Base-by-base conservation (phyloP, 2,113 vertebrate species). In the Thalassoma bifasciatum region DNA sequence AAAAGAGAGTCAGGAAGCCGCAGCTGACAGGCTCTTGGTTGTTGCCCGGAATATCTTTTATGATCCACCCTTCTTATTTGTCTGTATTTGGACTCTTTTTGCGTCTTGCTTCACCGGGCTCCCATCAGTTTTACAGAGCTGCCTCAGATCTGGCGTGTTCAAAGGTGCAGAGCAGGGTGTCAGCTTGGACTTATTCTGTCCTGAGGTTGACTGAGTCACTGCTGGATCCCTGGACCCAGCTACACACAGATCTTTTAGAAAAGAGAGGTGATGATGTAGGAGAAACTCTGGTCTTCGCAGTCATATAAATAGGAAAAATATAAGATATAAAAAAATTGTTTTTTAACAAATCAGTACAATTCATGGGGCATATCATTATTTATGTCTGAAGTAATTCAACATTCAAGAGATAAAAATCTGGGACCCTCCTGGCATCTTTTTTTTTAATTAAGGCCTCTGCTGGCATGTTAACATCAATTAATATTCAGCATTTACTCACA, bases 21-120 rank as follows among this genome's bases (percentile, higher is more conserved):
- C 50, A 68, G 63, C 47, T 83, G 83, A 75, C 75, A 75, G 82
- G 72, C 52, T 76, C 51, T 54, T 57, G 77, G 77, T 82, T 86
- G 74, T 86, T 86, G 71, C 54, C 37, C 14, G 2, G 81, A 66
- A 69, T 60, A 80, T 81, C 58, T 54, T 56, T 30, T 68, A 54
- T 73, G 44, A 72, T 71, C 37, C 76, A 81, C 26, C 75, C 71
- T 53, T 75, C 68, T 75, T 82, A 76, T 89, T 81, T 81, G 79
- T 85, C 65, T 77, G 60, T 69, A 65, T 86, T 69, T 77, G 75
- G 62, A 49, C 47, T 24, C 63, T 49, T 54, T 75, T 26, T 14
- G 38, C 50, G 47, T 61, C 63, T 26, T 38, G 59, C 44, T 77
- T 72, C 63, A 58, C 75, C 1, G 36, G 53, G 19, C 46, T 52